phyloP scores from a whole-genome alignment of 2,113 vertebrate species.

The Hepsetus odoe region DNA sequence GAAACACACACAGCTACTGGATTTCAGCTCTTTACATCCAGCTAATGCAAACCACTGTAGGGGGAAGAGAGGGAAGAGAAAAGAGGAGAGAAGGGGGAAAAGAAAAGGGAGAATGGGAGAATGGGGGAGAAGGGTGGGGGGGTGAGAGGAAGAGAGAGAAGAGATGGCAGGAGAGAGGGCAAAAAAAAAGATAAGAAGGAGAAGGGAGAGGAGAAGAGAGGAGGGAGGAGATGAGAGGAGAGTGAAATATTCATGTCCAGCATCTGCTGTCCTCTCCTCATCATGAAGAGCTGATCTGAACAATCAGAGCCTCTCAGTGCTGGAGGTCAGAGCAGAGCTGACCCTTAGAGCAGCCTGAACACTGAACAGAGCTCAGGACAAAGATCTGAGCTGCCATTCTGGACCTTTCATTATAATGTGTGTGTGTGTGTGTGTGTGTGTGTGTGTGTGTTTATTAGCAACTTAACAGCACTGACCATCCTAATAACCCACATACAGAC shows the following conservation, averaged over 20 bases:
- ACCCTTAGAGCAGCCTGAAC: not conserved
- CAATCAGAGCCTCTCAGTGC: not conserved
- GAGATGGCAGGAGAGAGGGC: conserved; percentile 52
- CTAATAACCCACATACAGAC: conserved; percentile 72
- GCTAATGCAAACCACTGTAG: conserved; percentile 78
- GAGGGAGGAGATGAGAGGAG: conserved; percentile 27
- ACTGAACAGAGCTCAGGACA: not conserved
- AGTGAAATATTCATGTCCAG: conserved; percentile 80
- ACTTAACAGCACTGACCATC: conserved; percentile 55
- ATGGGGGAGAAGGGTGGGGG: conserved; percentile 29
- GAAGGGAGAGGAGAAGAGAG: conserved; percentile 69
- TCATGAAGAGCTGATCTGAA: conserved; percentile 55
- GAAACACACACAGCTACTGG: conserved; percentile 65
- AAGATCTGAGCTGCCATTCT: not conserved
- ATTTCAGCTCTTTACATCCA: conserved; percentile 81
- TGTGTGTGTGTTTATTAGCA: conserved; percentile 6
- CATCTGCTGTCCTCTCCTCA: conserved; percentile 74
- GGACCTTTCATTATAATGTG: not conserved
- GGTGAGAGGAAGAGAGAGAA: conserved; percentile 41
- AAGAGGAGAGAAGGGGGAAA: too few relatives aligned
- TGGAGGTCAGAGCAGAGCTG: conserved; percentile 26
- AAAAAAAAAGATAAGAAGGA: too few relatives aligned
- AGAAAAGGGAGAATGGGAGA: too few relatives aligned
- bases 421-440: conserved; percentile 11
- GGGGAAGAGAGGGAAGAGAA: conserved; percentile 68